A percentile compares a stretch with the other conserved stretches of the same genome.
Evolutionary conservation across 2,888 invertebrate genomes (phyloP).

Genomic region (Dasypogon diadema): DNA sequence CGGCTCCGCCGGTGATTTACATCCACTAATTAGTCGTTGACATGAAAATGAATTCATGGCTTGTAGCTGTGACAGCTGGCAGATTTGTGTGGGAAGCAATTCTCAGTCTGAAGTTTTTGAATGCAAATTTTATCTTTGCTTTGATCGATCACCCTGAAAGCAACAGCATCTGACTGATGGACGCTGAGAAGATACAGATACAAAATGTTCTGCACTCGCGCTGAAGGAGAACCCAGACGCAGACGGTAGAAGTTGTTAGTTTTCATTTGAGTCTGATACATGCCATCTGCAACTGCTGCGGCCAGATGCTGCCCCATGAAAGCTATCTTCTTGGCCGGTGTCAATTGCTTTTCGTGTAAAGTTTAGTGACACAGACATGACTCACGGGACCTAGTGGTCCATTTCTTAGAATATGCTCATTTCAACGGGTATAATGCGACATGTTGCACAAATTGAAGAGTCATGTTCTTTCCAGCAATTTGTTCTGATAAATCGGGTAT

Average conservation of each 20-base stretch:
- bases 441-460: slow-evolving; percentile 13
- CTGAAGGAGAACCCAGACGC: no score
- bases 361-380: slow-evolving; percentile 21
- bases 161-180: slow-evolving; percentile 25
- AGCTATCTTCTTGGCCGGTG: background rate
- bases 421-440: background rate
- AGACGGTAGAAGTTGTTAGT: background rate
- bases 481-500: slow-evolving; percentile 13
- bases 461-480: slow-evolving; percentile 17
- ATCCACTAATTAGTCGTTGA: slow-evolving; percentile 51
- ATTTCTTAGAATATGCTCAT: background rate
- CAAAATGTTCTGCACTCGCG: slow-evolving; percentile 2
- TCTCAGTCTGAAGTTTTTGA: slow-evolving; percentile 29
- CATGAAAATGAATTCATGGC: slow-evolving; percentile 52
- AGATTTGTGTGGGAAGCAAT: slow-evolving; percentile 52
- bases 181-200: slow-evolving; percentile 10
- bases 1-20: slow-evolving; percentile 45
- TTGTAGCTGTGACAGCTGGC: slow-evolving; percentile 51
- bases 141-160: slow-evolving; percentile 45
- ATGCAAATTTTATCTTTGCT: slow-evolving; percentile 37
- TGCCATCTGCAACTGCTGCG: background rate
- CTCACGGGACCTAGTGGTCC: slow-evolving; percentile 18
- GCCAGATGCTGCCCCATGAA: slow-evolving; percentile 2
- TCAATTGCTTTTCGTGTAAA: slow-evolving; percentile 24
- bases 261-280: background rate